These are phyloP conservation scores for Naja naja DNA, from an alignment of 2,113 vertebrate genomes.

Conservation along the genomic window DNA sequence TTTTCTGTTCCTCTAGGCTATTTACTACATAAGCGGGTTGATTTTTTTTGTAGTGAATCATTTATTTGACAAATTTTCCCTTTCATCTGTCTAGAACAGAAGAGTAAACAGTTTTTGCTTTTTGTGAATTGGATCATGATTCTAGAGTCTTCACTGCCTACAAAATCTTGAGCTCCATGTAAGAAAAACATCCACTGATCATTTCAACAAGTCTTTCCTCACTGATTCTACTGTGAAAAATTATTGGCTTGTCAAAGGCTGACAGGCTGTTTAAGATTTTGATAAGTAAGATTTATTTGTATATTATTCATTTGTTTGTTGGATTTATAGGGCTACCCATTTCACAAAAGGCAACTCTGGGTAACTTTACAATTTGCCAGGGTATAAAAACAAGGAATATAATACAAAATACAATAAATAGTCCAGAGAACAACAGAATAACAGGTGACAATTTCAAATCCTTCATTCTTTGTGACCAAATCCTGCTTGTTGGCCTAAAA, in stretches of 20 bases:
- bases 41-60: constrained; percentile 21
- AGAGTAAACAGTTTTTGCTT: constrained; percentile 13
- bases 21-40: constrained; percentile 19
- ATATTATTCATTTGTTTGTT: neutral
- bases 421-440: neutral
- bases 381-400: neutral
- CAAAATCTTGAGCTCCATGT: neutral
- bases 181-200: neutral
- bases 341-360: neutral
- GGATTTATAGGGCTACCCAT: neutral
- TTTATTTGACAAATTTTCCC: constrained; percentile 33
- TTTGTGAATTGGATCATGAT: constrained; percentile 13
- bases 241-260: neutral
- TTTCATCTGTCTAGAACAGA: constrained; percentile 25
- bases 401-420: neutral
- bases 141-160: neutral
- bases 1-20: constrained; percentile 23
- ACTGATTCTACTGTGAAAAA: neutral
- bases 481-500: neutral
- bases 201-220: neutral
- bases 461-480: neutral
- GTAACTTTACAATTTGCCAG: neutral
- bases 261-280: neutral
- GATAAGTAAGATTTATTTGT: neutral
- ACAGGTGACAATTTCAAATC: neutral